Percentiles rank a stretch among this genome's conserved stretches.
Conservation (phyloP, 2,888 invertebrate genomes). For the Coenonympha glycerion region DNA sequence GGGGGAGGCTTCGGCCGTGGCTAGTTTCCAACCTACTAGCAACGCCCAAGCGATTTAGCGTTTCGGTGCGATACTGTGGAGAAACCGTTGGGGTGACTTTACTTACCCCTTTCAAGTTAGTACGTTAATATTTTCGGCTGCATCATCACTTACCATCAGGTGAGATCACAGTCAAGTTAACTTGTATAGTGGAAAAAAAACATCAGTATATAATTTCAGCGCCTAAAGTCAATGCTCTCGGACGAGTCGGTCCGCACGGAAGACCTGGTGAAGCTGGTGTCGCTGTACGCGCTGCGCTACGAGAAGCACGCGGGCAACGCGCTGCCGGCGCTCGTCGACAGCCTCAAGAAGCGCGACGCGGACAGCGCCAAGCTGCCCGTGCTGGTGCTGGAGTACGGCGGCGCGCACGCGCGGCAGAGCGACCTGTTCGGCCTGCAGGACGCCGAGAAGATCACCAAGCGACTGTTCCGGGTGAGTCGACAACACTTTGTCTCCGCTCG, state of each 20-base stretch:
- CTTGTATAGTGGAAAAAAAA: no score
- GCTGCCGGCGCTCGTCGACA: slow-evolving; percentile 83
- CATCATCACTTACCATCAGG: no score
- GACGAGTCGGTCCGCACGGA: slow-evolving; percentile 82
- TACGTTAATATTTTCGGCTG: no score
- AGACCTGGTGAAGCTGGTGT: slow-evolving; percentile 91
- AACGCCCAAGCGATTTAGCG: no score
- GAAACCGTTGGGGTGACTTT: no score
- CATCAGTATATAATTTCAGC: slow-evolving; percentile 72
- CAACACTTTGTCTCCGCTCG: no score
- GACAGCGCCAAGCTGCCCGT: slow-evolving; percentile 77
- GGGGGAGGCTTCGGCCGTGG: no score
- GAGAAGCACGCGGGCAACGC: slow-evolving; percentile 90
- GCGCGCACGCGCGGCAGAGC: slow-evolving; percentile 84
- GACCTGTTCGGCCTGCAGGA: slow-evolving; percentile 91
- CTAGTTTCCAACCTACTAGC: no score
- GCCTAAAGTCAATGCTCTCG: slow-evolving; percentile 85
- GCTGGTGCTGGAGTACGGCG: slow-evolving; percentile 87
- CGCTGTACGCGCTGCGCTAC: slow-evolving; percentile 95
- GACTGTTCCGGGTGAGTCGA: slow-evolving; percentile 84
- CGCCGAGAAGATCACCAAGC: slow-evolving; percentile 92
- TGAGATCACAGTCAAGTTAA: no score
- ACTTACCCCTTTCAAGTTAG: no score
- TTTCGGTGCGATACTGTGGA: no score
- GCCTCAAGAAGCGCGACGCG: slow-evolving; percentile 81